Base-by-base conservation (phyloP, 2,797 vertebrate genomes). In the Parauchenoglanis punctatus region DNA sequence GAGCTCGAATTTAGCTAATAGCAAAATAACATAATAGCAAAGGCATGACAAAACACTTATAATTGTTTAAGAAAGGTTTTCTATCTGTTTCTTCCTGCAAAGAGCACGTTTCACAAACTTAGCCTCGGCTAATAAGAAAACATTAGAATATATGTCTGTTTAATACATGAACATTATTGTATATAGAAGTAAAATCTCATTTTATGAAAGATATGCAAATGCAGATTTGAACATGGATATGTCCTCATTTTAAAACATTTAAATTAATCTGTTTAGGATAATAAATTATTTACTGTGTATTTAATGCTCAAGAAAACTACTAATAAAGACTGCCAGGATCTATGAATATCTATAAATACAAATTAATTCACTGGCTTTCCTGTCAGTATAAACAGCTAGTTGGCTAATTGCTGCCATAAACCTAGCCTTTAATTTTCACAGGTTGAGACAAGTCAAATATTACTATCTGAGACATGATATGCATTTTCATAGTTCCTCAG, bases 101-200 rank as follows among this genome's bases (percentile, higher is more conserved):
- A 61, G 8, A 13, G 4, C 35, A 61, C 5, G 7, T 81, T 81
- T 61, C 54, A 23, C 20, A 61, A 40, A 61, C 3, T 81, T 6
- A n/a, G 40, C 40, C 59, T 17, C n/a, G 7, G 80, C 59, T 82
- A 49, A 28, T 44, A n/a, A 46, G 58, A 49, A 81, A 65, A n/a
- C 2, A 25, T 17, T 10, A 18, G 0, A 82, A 65, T 15, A 61
- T 17, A 25, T 58, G 40, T 40, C 2, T 58, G 28, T 35, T 78
- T 80, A 80, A 59, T 59, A 59, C 10, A 6, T 4, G 13, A 59
- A 80, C 54, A 35, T 35, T 80, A 35, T 40, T 13, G 54, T 63
- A n/a, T 46, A 46, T 81, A n/a, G 12, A 63, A 61, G 13, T 63
- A 81, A 81, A 61, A 63, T 81, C 78, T 46, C 35, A 31, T 56